Percentiles rank a stretch among this genome's conserved stretches.
phyloP scores from a whole-genome alignment of 2,888 invertebrate genomes.

The Rhogogaster chlorosoma region DNA sequence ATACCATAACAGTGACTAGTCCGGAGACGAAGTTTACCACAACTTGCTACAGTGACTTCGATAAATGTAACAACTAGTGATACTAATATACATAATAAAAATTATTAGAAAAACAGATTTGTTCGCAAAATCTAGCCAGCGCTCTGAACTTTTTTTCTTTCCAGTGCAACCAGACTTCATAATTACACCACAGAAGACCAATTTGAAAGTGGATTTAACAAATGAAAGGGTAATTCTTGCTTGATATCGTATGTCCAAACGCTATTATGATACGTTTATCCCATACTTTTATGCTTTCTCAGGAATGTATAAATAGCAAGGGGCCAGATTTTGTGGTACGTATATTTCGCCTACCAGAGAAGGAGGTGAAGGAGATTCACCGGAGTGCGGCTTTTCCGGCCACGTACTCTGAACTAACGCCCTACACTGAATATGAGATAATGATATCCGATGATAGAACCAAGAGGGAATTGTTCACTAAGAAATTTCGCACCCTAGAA shows the following conservation, averaged over 20 bases:
- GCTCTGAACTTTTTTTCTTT: not conserved
- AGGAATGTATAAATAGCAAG: not conserved
- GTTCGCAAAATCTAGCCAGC: not conserved
- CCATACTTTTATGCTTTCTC: not conserved
- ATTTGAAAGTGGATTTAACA: not conserved
- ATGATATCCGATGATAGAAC: conserved; percentile 37
- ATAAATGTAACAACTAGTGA: not conserved
- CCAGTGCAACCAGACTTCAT: not conserved
- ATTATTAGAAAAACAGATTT: not conserved
- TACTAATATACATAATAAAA: not conserved
- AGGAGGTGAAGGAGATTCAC: not conserved
- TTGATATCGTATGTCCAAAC: not conserved
- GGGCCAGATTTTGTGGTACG: not conserved
- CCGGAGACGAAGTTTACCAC: not conserved
- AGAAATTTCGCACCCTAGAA: conserved; percentile 58
- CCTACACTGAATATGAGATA: conserved; percentile 56
- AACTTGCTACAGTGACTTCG: not conserved
- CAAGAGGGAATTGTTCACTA: conserved; percentile 24
- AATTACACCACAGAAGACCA: not conserved
- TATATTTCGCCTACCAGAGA: not conserved
- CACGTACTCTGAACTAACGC: not conserved
- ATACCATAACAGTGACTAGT: not conserved
- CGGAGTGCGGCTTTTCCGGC: not conserved
- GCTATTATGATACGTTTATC: not conserved
- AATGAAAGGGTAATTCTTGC: not conserved